phyloP scores from a whole-genome alignment of 2,797 vertebrate genomes.

The Myotis planiceps region DNA sequence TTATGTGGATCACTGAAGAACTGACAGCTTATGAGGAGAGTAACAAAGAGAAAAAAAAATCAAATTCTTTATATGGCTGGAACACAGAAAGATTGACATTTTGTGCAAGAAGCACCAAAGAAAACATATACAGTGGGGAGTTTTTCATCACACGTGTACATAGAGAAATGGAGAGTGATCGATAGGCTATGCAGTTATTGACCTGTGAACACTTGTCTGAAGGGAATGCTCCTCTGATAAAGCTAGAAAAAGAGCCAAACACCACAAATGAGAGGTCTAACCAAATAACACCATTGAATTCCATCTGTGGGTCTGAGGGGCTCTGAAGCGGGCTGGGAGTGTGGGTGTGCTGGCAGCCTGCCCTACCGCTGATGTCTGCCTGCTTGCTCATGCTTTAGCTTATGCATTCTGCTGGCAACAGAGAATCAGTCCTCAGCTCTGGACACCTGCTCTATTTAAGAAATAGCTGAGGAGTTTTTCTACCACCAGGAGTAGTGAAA shows the following conservation, averaged over 20 bases:
- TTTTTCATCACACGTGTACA: constrained; percentile 27
- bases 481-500: not conserved
- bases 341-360: fast-evolving
- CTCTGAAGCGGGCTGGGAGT: not conserved
- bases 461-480: not conserved
- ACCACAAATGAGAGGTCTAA: not conserved
- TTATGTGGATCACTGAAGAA: not conserved
- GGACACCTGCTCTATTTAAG: not conserved
- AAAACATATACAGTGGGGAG: not conserved
- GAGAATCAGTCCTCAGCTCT: not conserved
- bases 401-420: not conserved
- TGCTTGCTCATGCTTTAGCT: not conserved
- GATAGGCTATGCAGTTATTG: constrained; percentile 55
- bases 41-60: not conserved
- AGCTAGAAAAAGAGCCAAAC: not conserved
- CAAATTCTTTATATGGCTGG: not conserved
- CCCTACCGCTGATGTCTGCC: fast-evolving
- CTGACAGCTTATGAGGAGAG: not conserved
- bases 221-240: constrained; percentile 34
- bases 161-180: constrained; percentile 45
- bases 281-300: not conserved
- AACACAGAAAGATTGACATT: constrained; percentile 46
- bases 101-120: constrained; percentile 17
- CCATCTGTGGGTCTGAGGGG: fast-evolving
- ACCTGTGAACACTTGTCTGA: constrained; percentile 43